These are phyloP conservation scores for Polymixis lichenea DNA, from an alignment of 2,888 invertebrate species.

Conservation along the genomic window DNA sequence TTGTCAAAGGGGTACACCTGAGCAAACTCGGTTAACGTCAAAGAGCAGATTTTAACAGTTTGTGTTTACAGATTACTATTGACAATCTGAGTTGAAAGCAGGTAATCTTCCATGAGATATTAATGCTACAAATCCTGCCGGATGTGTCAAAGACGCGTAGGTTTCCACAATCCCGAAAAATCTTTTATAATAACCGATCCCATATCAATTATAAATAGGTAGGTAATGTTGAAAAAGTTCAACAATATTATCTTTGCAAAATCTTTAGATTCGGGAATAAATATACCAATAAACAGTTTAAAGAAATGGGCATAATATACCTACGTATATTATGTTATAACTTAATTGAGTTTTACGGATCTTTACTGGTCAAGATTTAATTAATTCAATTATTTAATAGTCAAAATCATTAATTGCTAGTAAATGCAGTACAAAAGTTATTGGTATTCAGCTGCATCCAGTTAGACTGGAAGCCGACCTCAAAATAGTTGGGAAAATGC, in stretches of 20 bases:
- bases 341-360: neutral
- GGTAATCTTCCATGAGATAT: constrained; percentile 83
- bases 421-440: neutral
- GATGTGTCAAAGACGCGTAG: constrained; percentile 71
- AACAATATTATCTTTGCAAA: neutral
- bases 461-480: too few species aligned
- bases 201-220: constrained; percentile 9
- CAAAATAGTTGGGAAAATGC: too few species aligned
- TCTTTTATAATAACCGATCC: constrained; percentile 10
- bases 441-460: too few species aligned
- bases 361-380: neutral
- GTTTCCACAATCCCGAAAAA: constrained; percentile 59
- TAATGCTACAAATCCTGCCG: constrained; percentile 74
- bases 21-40: constrained; percentile 85
- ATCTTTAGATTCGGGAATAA: neutral
- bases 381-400: neutral
- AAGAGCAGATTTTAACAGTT: constrained; percentile 89
- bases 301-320: too few species aligned
- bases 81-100: constrained; percentile 86
- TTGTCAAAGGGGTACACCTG: constrained; percentile 83
- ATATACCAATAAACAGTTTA: neutral
- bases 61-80: constrained; percentile 87
- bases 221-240: neutral
- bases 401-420: neutral
- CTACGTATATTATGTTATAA: neutral